Base-by-base conservation (phyloP, 1,140 invertebrate genomes). In the Lutraria rhynchaena region DNA sequence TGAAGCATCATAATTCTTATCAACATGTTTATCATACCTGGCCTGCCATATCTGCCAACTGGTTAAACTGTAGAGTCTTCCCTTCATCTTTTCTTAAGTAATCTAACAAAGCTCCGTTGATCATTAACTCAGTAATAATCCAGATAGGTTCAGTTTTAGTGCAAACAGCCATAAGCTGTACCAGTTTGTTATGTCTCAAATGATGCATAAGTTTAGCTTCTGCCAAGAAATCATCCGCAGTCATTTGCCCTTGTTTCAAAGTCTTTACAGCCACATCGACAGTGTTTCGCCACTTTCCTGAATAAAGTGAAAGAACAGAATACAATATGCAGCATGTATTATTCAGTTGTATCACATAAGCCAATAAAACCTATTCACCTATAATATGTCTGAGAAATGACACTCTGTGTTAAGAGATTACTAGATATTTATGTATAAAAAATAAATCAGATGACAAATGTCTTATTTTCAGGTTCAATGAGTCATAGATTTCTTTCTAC, bases 121-220 rank as follows among this genome's bases (percentile, higher is more conserved):
- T 97, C 98, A 99, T 99, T 37, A 99, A 93, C 93, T 99, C 99
- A 0, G 99, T 99, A 58, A 99, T 99, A 87, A 99, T 99, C 90
- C 99, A 99, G 90, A 99, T 99, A 0, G 99, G 99, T 92, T 99
- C 98, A 89, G 98, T 97, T 85, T 97, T 95, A 11, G 98, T 99
- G 90, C 99, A 99, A 15, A 99, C 99, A 19, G 98, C 99, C 92
- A 99, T 98, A 57, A 99, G 93, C 90, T 99, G 98, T 86, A 99
- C 99, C n/a, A 99, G 94, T 93, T 99, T 99, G 44, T 94, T 95
- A 93, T 99, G 99, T 67, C 98, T 94, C 61, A 93, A 94, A 93
- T 98, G 98, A 92, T 99, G 99, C 99, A 99, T 99, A 58, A 99
- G 99, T 93, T 99, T 97, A 22, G 99, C 99, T 93, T 99, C 99